Conservation (phyloP, 53 echinoderm and acorn worm genomes). For the Pentamera pediparva region DNA sequence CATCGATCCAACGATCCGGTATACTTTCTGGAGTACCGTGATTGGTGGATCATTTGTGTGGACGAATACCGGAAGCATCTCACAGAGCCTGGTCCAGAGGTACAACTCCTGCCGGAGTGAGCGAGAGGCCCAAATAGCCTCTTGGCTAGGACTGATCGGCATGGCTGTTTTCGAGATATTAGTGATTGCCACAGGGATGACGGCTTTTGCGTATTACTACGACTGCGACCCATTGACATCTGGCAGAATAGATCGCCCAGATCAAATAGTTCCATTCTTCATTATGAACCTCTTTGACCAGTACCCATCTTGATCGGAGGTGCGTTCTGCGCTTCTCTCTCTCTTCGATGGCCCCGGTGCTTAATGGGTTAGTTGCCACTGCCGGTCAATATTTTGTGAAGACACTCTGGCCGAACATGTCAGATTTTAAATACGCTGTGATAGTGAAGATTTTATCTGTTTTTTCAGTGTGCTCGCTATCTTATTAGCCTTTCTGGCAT, state of each 20-base stretch:
- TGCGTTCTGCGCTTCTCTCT: constrained; percentile 14
- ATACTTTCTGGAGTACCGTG: constrained; percentile 3
- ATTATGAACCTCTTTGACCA: constrained; percentile 19
- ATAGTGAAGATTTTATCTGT: constrained; percentile 10
- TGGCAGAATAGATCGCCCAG: constrained; percentile 7
- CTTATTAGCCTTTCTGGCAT: constrained; percentile 15
- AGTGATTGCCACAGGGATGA: constrained; percentile 20
- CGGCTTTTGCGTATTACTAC: constrained; percentile 3
- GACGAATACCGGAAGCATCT: background rate
- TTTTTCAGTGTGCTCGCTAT: constrained; percentile 4
- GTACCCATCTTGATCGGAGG: constrained; percentile 12
- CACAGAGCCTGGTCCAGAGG: constrained; percentile 7
- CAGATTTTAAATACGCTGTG: background rate
- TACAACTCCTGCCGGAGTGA: constrained; percentile 21
- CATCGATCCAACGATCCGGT: constrained; percentile 7
- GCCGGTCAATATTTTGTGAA: constrained; percentile 20
- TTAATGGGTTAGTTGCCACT: constrained; percentile 17
- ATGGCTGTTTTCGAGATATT: constrained; percentile 11
- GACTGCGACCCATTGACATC: constrained; percentile 16
- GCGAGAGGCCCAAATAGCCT: background rate
- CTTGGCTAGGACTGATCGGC: constrained; percentile 8
- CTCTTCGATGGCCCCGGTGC: background rate
- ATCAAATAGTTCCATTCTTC: constrained; percentile 26
- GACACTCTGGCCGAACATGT: constrained; percentile 19
- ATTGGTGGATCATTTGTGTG: constrained; percentile 1